Conservation (phyloP, 2,888 invertebrate species). For the Nebria salina region DNA sequence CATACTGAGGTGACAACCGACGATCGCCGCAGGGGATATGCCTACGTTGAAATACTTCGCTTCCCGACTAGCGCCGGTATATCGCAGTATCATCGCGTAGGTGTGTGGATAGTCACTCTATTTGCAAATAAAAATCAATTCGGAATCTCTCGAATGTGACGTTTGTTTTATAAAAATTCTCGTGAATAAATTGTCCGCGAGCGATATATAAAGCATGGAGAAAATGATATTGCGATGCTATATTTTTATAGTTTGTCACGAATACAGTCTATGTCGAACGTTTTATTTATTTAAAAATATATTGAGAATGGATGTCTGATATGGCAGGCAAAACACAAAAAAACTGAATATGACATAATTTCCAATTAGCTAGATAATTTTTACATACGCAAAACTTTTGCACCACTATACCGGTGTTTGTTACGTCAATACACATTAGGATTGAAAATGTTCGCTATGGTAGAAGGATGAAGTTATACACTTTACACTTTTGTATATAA, state of each 20-base stretch:
- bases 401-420: too few relatives aligned
- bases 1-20: slow-evolving; percentile 13
- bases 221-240: neutral
- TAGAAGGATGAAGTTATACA: neutral
- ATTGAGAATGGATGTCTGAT: neutral
- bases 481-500: neutral
- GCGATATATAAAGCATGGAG: neutral
- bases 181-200: slow-evolving; percentile 25
- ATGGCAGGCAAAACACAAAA: neutral
- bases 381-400: too few relatives aligned
- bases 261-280: neutral
- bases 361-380: too few relatives aligned
- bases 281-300: neutral
- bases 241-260: neutral
- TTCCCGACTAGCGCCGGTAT: neutral
- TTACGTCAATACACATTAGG: too few relatives aligned
- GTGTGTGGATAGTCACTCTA: slow-evolving; percentile 22
- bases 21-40: slow-evolving; percentile 20
- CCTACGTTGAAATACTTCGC: neutral
- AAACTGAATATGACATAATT: too few relatives aligned
- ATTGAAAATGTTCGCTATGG: neutral
- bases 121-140: slow-evolving; percentile 45
- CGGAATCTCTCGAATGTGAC: slow-evolving; percentile 25
- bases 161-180: slow-evolving; percentile 39
- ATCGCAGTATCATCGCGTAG: neutral